Evolutionary conservation across 1,140 invertebrate genomes (phyloP), one percentile per base, ranked within the genome.

Genomic region (Ylistrum balloti): DNA sequence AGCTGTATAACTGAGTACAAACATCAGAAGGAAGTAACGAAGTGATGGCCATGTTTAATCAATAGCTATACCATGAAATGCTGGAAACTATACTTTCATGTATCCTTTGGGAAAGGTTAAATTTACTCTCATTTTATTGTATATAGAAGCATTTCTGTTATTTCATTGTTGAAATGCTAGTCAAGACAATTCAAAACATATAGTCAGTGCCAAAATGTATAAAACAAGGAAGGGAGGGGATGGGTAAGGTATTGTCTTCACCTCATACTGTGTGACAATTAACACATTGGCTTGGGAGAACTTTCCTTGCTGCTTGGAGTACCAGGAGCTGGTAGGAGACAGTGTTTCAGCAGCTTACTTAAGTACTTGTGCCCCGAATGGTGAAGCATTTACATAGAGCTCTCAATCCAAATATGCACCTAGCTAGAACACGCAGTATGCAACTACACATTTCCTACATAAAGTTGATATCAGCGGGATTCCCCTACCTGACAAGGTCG

Each of bases 151-250:
- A n/a, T 17, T 17, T 45, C 41, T 17, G 10, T 45, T 45, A 9
- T 17, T 45, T 13, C 35, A 38, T n/a, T n/a, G 2, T 48, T 22
- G 20, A 20, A 22, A 48, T 48, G 22, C 11, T 48, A 48, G 45
- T 10, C 56, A 74, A 74, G 56, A n/a, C 56, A 74, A 74, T 74
- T 74, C 28, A 74, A 74, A 74, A 28, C 22, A 74, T 74, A n/a
- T 74, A 74, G 56, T 74, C n/a, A 74, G 56, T 74, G 28, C 56
- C 9, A 11, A 74, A 17, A 74, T 28, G 56, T 74, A n/a, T 74
- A 74, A 74, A 74, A 74, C 56, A 28, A 74, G 28, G 1, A 74
- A n/a, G 22, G n/a, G 1, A 45, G 41, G 20, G 41, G 56, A 74
- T 74, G 56, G 56, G 56, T n/a, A 28, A n/a, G n/a, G 56, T 74